phyloP scores from a whole-genome alignment of 2,888 invertebrate genomes.

The Erannis defoliaria region DNA sequence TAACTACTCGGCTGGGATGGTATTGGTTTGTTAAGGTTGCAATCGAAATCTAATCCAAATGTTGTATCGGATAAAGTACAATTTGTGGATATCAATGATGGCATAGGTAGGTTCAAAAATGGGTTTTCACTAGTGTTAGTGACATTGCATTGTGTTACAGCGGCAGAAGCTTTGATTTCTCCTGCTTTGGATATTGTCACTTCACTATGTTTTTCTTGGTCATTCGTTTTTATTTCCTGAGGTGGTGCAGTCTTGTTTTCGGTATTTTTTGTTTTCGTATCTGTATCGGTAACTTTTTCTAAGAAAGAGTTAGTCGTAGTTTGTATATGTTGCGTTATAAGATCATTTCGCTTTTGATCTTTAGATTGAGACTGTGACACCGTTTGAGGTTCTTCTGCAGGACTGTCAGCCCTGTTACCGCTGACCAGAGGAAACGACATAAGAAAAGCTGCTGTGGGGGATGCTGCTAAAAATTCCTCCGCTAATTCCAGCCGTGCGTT shows the following conservation, averaged over 20 bases:
- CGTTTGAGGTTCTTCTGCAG: constrained; percentile 71
- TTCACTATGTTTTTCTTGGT: constrained; percentile 62
- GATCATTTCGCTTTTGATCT: constrained; percentile 61
- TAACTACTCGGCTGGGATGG: constrained; percentile 65
- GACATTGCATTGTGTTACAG: constrained; percentile 52
- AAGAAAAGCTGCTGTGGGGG: constrained; percentile 92
- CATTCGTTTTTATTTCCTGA: constrained; percentile 57
- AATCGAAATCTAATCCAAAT: constrained; percentile 78
- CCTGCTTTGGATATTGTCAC: constrained; percentile 56
- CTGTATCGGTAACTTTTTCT: constrained; percentile 61
- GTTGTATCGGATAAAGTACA: constrained; percentile 66
- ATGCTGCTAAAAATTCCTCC: constrained; percentile 84
- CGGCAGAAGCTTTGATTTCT: constrained; percentile 56
- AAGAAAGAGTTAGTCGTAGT: constrained; percentile 53
- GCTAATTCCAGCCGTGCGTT: constrained; percentile 87
- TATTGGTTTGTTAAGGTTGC: constrained; percentile 69
- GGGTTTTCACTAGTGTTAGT: constrained; percentile 73
- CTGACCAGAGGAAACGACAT: constrained; percentile 92
- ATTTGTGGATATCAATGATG: constrained; percentile 70
- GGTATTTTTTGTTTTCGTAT: constrained; percentile 51
- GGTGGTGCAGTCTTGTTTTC: constrained; percentile 45
- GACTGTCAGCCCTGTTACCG: constrained; percentile 82
- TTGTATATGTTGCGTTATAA: constrained; percentile 48
- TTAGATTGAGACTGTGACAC: constrained; percentile 53
- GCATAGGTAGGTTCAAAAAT: constrained; percentile 74